Conservation (phyloP, 2,888 invertebrate genomes). For the Agonopterix arenella region DNA sequence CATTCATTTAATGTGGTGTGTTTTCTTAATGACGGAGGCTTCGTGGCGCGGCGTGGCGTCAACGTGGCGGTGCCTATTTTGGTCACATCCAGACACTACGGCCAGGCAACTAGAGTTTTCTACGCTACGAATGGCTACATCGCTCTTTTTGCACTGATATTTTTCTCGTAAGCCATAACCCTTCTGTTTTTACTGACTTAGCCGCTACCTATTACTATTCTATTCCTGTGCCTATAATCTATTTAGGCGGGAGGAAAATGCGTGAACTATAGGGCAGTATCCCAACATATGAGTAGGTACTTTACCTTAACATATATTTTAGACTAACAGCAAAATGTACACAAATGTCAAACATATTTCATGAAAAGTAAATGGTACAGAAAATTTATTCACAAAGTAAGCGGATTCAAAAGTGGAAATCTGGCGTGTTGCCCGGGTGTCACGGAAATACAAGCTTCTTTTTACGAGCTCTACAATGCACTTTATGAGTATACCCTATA, state of each 20-base stretch:
- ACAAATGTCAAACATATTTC: background rate
- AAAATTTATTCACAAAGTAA: slow-evolving; percentile 22
- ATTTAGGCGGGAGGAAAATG: no score
- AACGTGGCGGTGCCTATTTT: slow-evolving; percentile 9
- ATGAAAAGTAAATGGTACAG: background rate
- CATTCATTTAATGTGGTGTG: slow-evolving; percentile 56
- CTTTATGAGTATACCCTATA: no score
- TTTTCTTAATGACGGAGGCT: slow-evolving; percentile 57
- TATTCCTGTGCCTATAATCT: no score
- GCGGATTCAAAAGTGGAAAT: slow-evolving; percentile 27
- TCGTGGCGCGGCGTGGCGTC: slow-evolving; percentile 27
- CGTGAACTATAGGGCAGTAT: no score
- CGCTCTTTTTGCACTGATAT: no score
- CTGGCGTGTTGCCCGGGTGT: slow-evolving; percentile 31
- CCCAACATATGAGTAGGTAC: no score
- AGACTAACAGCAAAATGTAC: background rate
- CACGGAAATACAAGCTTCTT: slow-evolving; percentile 12
- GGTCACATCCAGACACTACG: slow-evolving; percentile 3
- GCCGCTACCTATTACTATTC: no score
- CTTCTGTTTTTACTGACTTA: no score
- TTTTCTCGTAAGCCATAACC: no score
- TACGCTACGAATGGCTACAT: no score
- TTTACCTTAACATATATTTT: no score
- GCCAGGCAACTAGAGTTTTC: background rate
- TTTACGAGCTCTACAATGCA: slow-evolving; percentile 1